These are phyloP conservation scores for Cephus pygmeus DNA, from an alignment of 2,888 invertebrate species.

Conservation along the genomic window DNA sequence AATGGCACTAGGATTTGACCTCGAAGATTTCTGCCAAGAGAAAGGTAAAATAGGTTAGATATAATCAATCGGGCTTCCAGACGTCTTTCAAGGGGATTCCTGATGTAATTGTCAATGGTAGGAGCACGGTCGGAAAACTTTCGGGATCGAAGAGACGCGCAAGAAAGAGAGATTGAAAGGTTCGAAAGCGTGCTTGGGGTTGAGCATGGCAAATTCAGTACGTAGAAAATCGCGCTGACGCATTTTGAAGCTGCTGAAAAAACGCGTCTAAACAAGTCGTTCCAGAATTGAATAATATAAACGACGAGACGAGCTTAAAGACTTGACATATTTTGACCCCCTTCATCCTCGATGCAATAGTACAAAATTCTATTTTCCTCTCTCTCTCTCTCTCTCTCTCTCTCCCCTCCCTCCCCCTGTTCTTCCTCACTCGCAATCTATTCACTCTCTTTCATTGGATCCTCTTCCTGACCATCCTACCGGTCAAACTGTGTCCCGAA, in stretches of 20 bases:
- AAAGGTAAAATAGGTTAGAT: not conserved
- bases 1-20: not conserved
- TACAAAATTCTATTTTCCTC: not conserved
- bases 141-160: not conserved
- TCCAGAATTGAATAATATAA: not conserved
- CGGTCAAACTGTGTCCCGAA: not conserved
- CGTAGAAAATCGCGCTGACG: not conserved
- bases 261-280: not conserved
- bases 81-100: not conserved
- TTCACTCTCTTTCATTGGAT: not conserved
- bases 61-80: not conserved
- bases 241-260: not conserved
- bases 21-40: not conserved
- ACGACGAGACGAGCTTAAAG: too few species aligned
- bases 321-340: too few species aligned
- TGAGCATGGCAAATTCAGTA: not conserved
- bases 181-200: not conserved
- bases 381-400: conserved; percentile 7
- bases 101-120: not conserved
- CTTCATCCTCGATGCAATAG: too few species aligned
- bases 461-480: not conserved
- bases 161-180: not conserved
- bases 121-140: not conserved
- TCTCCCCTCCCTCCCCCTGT: conserved; percentile 1
- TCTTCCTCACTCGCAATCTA: conserved; percentile 6